Evolutionary conservation across 1,140 invertebrate genomes (phyloP).

Genomic region (Orchestia grillus): DNA sequence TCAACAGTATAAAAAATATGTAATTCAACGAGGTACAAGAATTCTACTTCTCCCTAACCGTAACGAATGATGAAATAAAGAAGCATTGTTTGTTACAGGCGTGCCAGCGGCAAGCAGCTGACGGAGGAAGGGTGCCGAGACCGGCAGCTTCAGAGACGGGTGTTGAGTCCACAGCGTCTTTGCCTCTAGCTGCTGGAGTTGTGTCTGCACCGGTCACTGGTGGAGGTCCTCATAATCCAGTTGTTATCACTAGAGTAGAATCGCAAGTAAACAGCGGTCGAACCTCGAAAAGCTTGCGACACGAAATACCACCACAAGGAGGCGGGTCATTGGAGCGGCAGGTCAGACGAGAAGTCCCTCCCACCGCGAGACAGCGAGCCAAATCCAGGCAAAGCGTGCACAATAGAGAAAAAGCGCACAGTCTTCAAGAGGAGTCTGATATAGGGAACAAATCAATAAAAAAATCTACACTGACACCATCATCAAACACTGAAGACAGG

Average conservation of each 20-base stretch:
- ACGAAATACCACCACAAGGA: neutral
- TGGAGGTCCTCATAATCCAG: neutral
- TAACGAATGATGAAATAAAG: no score
- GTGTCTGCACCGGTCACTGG: neutral
- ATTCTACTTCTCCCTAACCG: no score
- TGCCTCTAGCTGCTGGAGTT: neutral
- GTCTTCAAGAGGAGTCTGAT: neutral
- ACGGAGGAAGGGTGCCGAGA: neutral
- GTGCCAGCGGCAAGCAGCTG: no score
- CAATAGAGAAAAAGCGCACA: neutral
- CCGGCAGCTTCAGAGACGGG: neutral
- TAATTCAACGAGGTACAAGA: no score
- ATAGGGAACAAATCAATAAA: neutral
- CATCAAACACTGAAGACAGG: neutral
- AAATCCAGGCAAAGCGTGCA: neutral
- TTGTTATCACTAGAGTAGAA: neutral
- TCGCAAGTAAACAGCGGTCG: neutral
- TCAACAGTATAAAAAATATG: no score
- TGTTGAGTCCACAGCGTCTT: conserved; percentile 40
- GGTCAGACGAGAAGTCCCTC: neutral
- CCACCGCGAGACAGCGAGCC: neutral
- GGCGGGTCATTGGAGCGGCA: neutral
- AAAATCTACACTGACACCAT: neutral
- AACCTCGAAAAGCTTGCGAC: conserved; percentile 18
- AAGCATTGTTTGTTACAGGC: no score